Evolutionary conservation across 2,113 vertebrate species (phyloP).

Genomic region (Entomyzon cyanotis): DNA sequence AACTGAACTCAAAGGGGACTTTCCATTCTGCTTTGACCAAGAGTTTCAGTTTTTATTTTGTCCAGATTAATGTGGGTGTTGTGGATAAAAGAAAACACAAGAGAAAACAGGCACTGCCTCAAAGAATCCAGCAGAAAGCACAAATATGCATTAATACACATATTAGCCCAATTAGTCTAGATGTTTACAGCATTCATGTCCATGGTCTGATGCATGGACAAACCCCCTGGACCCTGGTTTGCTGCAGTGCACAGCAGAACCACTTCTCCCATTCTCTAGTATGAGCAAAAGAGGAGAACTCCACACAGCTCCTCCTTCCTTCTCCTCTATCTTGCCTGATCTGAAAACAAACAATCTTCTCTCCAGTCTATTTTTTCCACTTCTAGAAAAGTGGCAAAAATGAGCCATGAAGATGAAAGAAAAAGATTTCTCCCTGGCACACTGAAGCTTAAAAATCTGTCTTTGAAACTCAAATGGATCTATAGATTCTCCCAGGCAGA

Average conservation of each 20-base stretch:
- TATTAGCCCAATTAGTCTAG: rapidly evolving
- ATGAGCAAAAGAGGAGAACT: background rate
- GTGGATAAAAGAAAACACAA: background rate
- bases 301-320: background rate
- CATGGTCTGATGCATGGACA: background rate
- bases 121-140: background rate
- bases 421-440: background rate
- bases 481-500: background rate
- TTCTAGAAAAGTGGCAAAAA: background rate
- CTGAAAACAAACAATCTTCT: background rate
- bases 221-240: rapidly evolving
- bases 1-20: background rate
- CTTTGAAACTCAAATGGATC: background rate
- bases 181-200: background rate
- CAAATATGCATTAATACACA: background rate
- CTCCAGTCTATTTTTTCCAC: background rate
- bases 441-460: background rate
- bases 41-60: background rate
- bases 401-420: background rate
- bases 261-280: background rate
- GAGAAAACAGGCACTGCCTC: background rate
- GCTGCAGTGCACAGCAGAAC: background rate
- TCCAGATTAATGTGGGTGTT: background rate
- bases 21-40: background rate
- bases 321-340: background rate